Evolutionary conservation across 2,113 vertebrate genomes (phyloP).

Genomic region (Glaucomys volans): DNA sequence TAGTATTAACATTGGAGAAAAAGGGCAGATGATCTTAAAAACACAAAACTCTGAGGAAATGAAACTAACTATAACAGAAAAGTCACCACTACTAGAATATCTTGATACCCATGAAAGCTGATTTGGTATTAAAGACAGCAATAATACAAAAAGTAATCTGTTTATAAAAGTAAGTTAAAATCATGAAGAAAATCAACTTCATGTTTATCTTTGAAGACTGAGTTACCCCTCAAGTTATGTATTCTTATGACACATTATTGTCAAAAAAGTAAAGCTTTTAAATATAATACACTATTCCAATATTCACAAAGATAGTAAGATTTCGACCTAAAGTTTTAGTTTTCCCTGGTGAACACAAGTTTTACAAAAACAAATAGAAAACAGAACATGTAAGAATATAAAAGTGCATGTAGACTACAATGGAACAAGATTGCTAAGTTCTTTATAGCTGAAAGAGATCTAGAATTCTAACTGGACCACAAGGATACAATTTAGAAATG

Average conservation of each 20-base stretch:
- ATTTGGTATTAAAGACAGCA: slow-evolving; percentile 19
- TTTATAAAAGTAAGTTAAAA: slow-evolving; percentile 51
- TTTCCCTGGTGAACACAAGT: neutral
- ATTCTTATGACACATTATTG: neutral
- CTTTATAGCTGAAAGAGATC: slow-evolving; percentile 12
- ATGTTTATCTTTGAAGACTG: slow-evolving; percentile 44
- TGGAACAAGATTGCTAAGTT: neutral
- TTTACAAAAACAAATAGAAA: slow-evolving; percentile 56
- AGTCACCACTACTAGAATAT: slow-evolving; percentile 3
- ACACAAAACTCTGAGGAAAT: neutral
- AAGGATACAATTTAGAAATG: slow-evolving; percentile 1
- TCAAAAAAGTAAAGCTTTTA: slow-evolving; percentile 30
- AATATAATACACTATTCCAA: neutral
- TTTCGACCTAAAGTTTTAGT: slow-evolving; percentile 23
- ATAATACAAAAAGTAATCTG: slow-evolving; percentile 34
- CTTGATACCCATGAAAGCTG: neutral
- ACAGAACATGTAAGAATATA: neutral
- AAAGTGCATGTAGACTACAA: neutral
- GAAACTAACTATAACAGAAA: slow-evolving; percentile 18
- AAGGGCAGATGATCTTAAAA: neutral
- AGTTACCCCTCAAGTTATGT: neutral
- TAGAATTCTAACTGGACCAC: neutral
- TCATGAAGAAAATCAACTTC: slow-evolving; percentile 25
- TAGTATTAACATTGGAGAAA: neutral
- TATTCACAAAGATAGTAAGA: neutral